phyloP scores from a whole-genome alignment of 2,797 vertebrate species.

The Tapirus indicus region DNA sequence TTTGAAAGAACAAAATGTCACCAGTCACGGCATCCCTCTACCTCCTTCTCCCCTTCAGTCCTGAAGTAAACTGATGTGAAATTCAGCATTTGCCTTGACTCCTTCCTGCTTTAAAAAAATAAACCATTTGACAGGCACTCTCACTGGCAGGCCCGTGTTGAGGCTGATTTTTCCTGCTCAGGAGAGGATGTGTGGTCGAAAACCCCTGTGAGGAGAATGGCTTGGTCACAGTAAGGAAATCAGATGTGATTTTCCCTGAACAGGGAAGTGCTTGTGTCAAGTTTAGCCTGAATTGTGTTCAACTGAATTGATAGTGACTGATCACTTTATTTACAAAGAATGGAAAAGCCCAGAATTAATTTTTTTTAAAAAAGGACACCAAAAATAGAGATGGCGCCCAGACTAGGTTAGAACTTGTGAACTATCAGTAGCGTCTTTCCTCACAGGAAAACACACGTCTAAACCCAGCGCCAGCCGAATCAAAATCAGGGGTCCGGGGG shows the following conservation, averaged over 20 bases:
- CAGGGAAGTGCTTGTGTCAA: slow-evolving; percentile 50
- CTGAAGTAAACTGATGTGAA: slow-evolving; percentile 50
- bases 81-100: slow-evolving; percentile 47
- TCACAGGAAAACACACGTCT: slow-evolving; percentile 68
- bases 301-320: slow-evolving; percentile 60
- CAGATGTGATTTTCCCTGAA: slow-evolving; percentile 66
- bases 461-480: slow-evolving; percentile 65
- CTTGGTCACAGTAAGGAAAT: slow-evolving; percentile 63
- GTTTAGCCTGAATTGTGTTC: slow-evolving; percentile 49
- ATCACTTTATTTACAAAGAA: slow-evolving; percentile 60
- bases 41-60: slow-evolving; percentile 3
- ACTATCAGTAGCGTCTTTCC: slow-evolving; percentile 22
- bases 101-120: not conserved
- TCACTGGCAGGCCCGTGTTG: slow-evolving; percentile 6
- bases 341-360: slow-evolving; percentile 57
- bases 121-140: slow-evolving; percentile 19
- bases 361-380: not conserved
- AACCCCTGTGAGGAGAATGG: slow-evolving; percentile 44
- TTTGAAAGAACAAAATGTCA: slow-evolving; percentile 36
- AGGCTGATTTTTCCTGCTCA: slow-evolving; percentile 7
- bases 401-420: slow-evolving; percentile 6
- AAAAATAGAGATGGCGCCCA: not conserved
- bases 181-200: slow-evolving; percentile 33
- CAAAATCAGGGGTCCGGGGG: slow-evolving; percentile 71
- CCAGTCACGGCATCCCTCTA: not conserved